Evolutionary conservation across 2,888 invertebrate species (phyloP), one percentile per base, ranked within the genome.

Genomic region (Aleiodes alternator): DNA sequence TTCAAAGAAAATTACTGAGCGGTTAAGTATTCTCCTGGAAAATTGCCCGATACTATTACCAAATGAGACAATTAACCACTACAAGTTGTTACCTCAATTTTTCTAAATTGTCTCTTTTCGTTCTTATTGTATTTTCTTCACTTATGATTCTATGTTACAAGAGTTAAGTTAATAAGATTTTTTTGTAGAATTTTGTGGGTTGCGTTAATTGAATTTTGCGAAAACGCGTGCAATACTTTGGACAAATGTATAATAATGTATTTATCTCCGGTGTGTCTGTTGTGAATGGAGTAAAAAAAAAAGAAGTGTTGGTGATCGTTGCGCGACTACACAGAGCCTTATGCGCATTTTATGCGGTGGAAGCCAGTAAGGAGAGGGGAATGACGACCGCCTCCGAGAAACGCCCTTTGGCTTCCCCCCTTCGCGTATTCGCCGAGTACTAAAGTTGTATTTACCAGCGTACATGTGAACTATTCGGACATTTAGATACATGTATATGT

Each of bases 351-450:
- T 79, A 79, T 80, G 70, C 69, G 73, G 59, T 59, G 51, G 64
- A 70, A 72, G 23, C 23, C 79, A 74, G 78, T 75, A 75, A 38
- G 72, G 77, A 79, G 80, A 84, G 87, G 86, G 86, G 86, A 85
- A 83, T 80, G 83, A 83, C 87, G 89, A 88, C 89, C 89, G 89
- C 89, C 89, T 88, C 87, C 85, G 66, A 87, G 89, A 87, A 88
- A 89, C 89, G 89, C 89, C 89, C 88, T 88, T 87, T 82, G 85
- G 80, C 80, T 82, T 81, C 84, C 82, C 82, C 82, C 82, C 83
- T 82, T 79, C 78, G 73, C 75, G 78, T 80, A 73, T 78, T 75
- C 75, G 70, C 73, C 75, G 64, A 75, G 72, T 71, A 55, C 71
- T 31, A 29, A 23, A 12, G 29, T 29, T 31, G 57, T 56, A 64